These are phyloP conservation scores for Andrena cerasifolii DNA, from an alignment of 1,140 invertebrate species.

Conservation along the genomic window DNA sequence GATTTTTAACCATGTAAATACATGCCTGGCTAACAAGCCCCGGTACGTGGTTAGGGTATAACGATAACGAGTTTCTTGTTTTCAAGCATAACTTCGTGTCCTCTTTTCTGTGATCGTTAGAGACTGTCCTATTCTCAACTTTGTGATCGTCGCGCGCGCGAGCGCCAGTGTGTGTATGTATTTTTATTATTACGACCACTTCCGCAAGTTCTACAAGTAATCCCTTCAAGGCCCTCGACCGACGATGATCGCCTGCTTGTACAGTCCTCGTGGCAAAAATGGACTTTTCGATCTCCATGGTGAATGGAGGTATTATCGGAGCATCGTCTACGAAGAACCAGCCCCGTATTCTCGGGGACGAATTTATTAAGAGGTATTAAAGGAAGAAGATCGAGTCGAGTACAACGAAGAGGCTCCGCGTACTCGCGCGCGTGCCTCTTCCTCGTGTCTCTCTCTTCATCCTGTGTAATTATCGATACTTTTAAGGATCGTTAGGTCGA, in stretches of 20 bases:
- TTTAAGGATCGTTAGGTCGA: constrained; percentile 31
- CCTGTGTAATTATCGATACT: constrained; percentile 35
- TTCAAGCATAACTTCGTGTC: no score
- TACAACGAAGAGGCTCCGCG: no score
- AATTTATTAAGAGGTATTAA: not conserved
- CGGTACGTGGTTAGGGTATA: not conserved
- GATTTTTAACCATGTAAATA: constrained; percentile 16
- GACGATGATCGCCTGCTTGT: no score
- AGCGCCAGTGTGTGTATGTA: no score
- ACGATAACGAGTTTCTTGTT: not conserved
- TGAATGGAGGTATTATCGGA: not conserved
- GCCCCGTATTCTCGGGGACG: no score
- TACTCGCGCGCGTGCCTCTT: not conserved
- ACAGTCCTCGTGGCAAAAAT: no score
- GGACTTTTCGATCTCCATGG: no score
- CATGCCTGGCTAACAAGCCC: not conserved
- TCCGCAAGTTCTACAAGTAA: no score
- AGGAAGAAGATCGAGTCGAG: not conserved
- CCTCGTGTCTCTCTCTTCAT: constrained; percentile 27
- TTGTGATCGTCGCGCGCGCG: no score
- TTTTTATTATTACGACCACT: no score
- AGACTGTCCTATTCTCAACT: no score
- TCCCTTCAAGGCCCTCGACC: no score
- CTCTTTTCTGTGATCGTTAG: not conserved
- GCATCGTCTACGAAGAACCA: not conserved